A percentile compares a stretch with the other conserved stretches of the same genome.
phyloP scores from a whole-genome alignment of 2,113 vertebrate genomes.

The Polypterus bichir region DNA sequence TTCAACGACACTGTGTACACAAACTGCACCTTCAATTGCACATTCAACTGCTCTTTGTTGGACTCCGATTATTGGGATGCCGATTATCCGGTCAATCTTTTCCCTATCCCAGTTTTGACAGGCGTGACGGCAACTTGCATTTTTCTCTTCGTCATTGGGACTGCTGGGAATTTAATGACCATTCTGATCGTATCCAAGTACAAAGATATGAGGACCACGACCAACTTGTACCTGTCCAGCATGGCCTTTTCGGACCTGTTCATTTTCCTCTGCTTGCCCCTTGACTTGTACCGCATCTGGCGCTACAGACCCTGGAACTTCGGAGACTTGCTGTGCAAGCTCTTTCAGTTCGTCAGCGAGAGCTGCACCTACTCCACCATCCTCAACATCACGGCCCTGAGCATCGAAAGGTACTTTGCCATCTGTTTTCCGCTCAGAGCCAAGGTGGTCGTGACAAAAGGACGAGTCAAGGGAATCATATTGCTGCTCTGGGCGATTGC shows the following conservation, averaged over 20 bases:
- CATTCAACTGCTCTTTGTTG: slow-evolving; percentile 47
- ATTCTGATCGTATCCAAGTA: slow-evolving; percentile 80
- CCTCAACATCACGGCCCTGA: slow-evolving; percentile 88
- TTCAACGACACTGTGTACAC: slow-evolving; percentile 45
- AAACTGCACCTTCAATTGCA: slow-evolving; percentile 29
- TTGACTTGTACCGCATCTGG: slow-evolving; percentile 90
- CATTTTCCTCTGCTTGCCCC: slow-evolving; percentile 90
- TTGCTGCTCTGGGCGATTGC: slow-evolving; percentile 80
- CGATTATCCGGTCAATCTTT: slow-evolving; percentile 47
- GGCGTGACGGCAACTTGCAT: slow-evolving; percentile 70
- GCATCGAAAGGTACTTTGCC: slow-evolving; percentile 86
- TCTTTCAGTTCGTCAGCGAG: slow-evolving; percentile 91
- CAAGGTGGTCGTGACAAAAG: slow-evolving; percentile 82
- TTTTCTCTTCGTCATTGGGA: slow-evolving; percentile 70
- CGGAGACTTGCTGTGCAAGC: slow-evolving; percentile 81
- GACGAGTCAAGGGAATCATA: slow-evolving; percentile 75
- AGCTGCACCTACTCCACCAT: slow-evolving; percentile 92
- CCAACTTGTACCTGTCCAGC: slow-evolving; percentile 90
- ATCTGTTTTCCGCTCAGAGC: slow-evolving; percentile 88
- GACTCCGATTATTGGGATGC: slow-evolving; percentile 22
- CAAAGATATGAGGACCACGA: slow-evolving; percentile 87
- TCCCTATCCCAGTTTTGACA: slow-evolving; percentile 72
- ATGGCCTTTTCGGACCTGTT: slow-evolving; percentile 93
- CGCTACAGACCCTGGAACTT: slow-evolving; percentile 87
- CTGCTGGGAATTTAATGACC: slow-evolving; percentile 81